Evolutionary conservation across 1,140 invertebrate genomes (phyloP), one percentile per base, ranked within the genome.

Genomic region (Caenorhabditis remanei): DNA sequence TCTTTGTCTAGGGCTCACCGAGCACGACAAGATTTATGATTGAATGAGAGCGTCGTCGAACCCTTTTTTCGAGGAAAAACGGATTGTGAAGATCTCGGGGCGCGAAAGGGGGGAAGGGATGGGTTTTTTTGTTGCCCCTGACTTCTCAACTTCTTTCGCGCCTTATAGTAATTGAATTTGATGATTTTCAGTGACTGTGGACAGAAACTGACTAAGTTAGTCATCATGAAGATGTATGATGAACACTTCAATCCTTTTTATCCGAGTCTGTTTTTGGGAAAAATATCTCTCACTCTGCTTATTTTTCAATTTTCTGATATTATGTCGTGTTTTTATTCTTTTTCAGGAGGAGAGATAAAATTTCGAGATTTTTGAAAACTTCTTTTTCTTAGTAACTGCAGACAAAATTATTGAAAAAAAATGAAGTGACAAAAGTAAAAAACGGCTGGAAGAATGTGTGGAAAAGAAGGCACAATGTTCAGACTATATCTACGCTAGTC

Each of bases 21-120:
- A 79, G 46, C 71, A 19, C 65, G 43, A 71, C 65, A 71, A 50
- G 71, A 79, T 79, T 79, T 79, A 79, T 79, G 71, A 79, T 79
- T 79, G 71, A 79, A 79, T 79, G 46, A 79, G 46, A 13, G 67
- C 67, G 67, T 71, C 67, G 40, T 46, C 67, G 67, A 71, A 79
- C 43, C 46, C 24, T 79, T 79, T 79, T 79, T 43, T 16, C 13
- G 19, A n/a, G 46, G 11, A 79, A 79, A 79, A 79, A 79, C 46
- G 71, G 46, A 79, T 79, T 71, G 65, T 32, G 43, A 46, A 71
- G 65, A 79, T 79, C 50, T 50, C 13, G 13, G 50, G 50, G 16
- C 71, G 46, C n/a, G 71, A 21, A 71, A 48, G n/a, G 19, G 19
- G 41, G 67, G 43, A 21, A 40, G 71, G 53, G 50, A 40, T 9